These are phyloP conservation scores for Bujurquina vittata DNA, from an alignment of 2,113 vertebrate species.

Conservation along the genomic window DNA sequence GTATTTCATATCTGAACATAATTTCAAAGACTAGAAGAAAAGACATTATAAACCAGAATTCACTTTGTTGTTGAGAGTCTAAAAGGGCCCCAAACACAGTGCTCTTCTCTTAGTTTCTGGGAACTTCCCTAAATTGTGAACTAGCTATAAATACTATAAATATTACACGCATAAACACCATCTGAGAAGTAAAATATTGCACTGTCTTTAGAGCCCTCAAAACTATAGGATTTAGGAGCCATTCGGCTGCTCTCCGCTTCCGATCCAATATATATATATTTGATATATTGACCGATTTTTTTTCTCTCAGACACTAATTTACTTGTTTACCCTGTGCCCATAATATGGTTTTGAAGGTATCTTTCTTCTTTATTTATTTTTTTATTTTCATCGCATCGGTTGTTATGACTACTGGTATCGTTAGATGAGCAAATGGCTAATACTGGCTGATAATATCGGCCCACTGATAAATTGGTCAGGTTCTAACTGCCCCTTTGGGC, in stretches of 20 bases:
- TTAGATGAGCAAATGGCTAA: neutral
- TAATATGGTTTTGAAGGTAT: neutral
- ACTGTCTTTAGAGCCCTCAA: neutral
- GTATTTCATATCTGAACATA: neutral
- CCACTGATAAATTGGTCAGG: neutral
- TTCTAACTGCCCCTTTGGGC: neutral
- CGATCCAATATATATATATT: no score
- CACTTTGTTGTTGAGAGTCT: neutral
- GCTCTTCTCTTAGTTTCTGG: neutral
- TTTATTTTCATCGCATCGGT: neutral
- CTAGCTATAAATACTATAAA: neutral
- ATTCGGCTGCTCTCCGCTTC: no score
- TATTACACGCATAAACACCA: neutral
- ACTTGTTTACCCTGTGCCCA: neutral
- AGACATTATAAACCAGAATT: neutral
- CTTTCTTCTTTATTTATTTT: neutral
- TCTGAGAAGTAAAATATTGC: neutral
- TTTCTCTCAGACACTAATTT: neutral
- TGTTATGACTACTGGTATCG: neutral
- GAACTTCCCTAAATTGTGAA: neutral
- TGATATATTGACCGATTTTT: neutral
- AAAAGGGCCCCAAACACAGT: neutral
- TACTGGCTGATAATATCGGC: accelerated
- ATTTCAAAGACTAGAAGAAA: neutral
- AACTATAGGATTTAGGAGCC: neutral